Conservation (phyloP, 23 tunicate genomes). For the Clavelina lepadiformis region DNA sequence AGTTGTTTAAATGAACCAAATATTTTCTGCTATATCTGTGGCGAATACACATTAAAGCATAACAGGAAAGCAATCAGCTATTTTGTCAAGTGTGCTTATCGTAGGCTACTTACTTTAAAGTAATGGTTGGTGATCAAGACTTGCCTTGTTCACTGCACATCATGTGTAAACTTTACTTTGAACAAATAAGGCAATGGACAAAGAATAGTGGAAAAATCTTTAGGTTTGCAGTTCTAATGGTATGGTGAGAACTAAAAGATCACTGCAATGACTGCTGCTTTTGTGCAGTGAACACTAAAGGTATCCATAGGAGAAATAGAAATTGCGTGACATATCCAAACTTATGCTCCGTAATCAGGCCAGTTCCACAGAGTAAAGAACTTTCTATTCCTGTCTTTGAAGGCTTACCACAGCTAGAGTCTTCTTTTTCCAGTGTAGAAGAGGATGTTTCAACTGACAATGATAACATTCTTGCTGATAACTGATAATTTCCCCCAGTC, state of each 20-base stretch:
- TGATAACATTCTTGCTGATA: constrained; percentile 13
- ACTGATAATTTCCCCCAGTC: not conserved
- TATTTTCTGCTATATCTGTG: constrained; percentile 17
- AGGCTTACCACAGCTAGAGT: too few relatives aligned
- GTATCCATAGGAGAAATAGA: too few relatives aligned
- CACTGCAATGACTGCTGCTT: not conserved
- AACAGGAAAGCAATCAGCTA: constrained; percentile 7
- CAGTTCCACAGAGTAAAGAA: constrained; percentile 7
- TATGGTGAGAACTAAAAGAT: constrained; percentile 14
- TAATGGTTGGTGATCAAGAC: constrained; percentile 1
- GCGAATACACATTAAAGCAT: constrained; percentile 13
- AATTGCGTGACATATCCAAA: not conserved
- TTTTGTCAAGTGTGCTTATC: constrained; percentile 2
- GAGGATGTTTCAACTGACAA: constrained; percentile 12
- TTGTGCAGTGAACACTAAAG: not conserved
- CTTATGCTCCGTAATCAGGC: constrained; percentile 5
- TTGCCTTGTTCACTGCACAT: constrained; percentile 10
- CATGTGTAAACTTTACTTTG: constrained; percentile 7
- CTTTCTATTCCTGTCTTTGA: constrained; percentile 9
- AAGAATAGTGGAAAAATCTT: not conserved
- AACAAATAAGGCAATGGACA: constrained; percentile 4
- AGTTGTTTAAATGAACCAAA: not conserved
- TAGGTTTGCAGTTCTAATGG: constrained; percentile 5
- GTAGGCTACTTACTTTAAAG: not conserved
- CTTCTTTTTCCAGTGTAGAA: constrained; percentile 18